phyloP scores from a whole-genome alignment of 2,888 invertebrate genomes.

The Tinea pellionella region DNA sequence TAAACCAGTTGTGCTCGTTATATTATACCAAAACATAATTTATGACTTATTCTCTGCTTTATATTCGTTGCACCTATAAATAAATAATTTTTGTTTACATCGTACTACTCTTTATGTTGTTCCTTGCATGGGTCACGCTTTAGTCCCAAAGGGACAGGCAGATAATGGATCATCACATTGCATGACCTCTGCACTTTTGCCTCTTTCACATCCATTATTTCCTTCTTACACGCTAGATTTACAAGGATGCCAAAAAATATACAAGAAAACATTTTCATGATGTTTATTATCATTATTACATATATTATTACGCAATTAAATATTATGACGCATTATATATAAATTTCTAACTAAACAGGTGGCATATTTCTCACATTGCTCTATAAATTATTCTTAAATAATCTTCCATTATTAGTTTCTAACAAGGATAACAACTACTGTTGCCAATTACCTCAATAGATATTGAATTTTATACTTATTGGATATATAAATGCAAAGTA shows the following conservation, averaged over 20 bases:
- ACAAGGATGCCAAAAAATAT: not conserved
- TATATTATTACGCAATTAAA: not conserved
- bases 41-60: not conserved
- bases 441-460: slow-evolving; percentile 30
- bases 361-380: slow-evolving; percentile 9
- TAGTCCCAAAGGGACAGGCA: no score
- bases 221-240: no score
- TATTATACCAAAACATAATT: not conserved
- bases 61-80: not conserved
- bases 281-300: not conserved
- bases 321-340: not conserved
- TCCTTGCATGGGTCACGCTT: no score
- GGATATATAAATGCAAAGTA: slow-evolving; percentile 15
- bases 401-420: slow-evolving; percentile 2
- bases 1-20: slow-evolving; percentile 4
- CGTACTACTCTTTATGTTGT: not conserved
- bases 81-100: not conserved
- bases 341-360: slow-evolving; percentile 1
- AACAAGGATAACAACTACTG: slow-evolving; percentile 37
- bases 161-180: no score
- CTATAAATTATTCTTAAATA: not conserved
- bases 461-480: not conserved
- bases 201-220: not conserved
- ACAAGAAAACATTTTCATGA: not conserved
- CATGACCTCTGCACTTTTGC: no score